phyloP scores from a whole-genome alignment of 2,797 vertebrate genomes.

The Falco berigora region DNA sequence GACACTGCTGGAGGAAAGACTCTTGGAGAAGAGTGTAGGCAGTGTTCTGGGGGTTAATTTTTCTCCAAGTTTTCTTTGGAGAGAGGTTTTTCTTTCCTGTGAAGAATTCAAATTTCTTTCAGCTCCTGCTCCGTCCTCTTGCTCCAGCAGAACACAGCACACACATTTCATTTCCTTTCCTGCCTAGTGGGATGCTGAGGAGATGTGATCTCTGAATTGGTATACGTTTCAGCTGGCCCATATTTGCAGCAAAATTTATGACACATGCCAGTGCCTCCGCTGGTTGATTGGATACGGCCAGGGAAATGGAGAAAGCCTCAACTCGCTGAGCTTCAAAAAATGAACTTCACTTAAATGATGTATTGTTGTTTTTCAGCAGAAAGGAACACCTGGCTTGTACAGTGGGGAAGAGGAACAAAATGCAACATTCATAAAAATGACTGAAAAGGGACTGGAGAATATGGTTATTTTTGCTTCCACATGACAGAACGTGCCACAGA shows the following conservation, averaged over 20 bases:
- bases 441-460: not conserved
- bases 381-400: conserved; percentile 31
- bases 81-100: not conserved
- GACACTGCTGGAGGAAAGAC: not conserved
- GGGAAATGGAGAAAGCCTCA: conserved; percentile 28
- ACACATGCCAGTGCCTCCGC: not conserved
- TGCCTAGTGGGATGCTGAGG: conserved; percentile 5
- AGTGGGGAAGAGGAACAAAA: conserved; percentile 14
- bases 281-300: not conserved
- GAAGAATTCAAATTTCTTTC: not conserved
- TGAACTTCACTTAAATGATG: conserved; percentile 37
- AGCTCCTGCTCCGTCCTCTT: not conserved
- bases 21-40: not conserved
- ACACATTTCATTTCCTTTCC: conserved; percentile 39
- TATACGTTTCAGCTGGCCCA: conserved; percentile 20
- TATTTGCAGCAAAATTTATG: conserved; percentile 50
- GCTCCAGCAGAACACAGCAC: conserved; percentile 22
- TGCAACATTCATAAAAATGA: conserved; percentile 41
- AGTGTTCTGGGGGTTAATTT: not conserved
- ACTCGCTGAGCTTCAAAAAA: conserved; percentile 28
- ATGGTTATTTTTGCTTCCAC: conserved; percentile 8
- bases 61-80: not conserved
- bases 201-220: conserved; percentile 43
- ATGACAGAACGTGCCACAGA: not conserved
- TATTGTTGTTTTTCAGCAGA: conserved; percentile 47